phyloP scores from a whole-genome alignment of 1,140 invertebrate genomes.

The Spodoptera frugiperda region DNA sequence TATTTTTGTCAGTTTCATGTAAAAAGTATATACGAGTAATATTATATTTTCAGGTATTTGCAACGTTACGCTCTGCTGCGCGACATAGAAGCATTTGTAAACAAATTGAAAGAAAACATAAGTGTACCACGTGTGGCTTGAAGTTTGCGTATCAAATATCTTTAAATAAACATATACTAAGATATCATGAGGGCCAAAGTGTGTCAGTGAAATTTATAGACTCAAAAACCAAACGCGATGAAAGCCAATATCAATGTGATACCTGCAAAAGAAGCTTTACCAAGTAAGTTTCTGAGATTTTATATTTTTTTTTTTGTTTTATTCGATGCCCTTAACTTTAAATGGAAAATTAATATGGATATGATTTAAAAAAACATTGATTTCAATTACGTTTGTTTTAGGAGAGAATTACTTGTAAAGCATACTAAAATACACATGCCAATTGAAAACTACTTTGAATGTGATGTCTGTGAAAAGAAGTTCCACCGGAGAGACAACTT shows the following conservation, averaged over 20 bases:
- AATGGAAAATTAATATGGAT: too few species aligned
- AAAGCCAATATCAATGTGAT: slow-evolving; percentile 79
- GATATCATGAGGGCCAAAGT: slow-evolving; percentile 74
- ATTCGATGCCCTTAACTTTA: too few species aligned
- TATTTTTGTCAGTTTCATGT: too few species aligned
- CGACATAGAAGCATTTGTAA: slow-evolving; percentile 70
- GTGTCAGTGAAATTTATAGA: slow-evolving; percentile 76
- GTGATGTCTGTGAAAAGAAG: slow-evolving; percentile 84
- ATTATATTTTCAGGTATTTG: slow-evolving; percentile 70
- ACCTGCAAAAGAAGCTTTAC: slow-evolving; percentile 84
- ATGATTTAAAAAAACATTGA: too few species aligned
- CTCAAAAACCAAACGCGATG: slow-evolving; percentile 59
- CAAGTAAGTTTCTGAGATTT: slow-evolving; percentile 64
- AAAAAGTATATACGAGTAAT: too few species aligned
- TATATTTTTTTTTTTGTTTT: slow-evolving; percentile 21
- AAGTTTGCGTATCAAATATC: slow-evolving; percentile 80
- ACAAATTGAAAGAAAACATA: slow-evolving; percentile 66
- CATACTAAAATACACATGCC: slow-evolving; percentile 83
- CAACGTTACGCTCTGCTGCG: slow-evolving; percentile 65
- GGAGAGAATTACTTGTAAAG: slow-evolving; percentile 83
- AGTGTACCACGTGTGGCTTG: slow-evolving; percentile 74
- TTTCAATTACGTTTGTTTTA: slow-evolving; percentile 49
- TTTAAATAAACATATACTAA: slow-evolving; percentile 81
- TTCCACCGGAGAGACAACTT: slow-evolving; percentile 86
- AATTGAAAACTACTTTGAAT: slow-evolving; percentile 82